Conservation (phyloP, 2,797 vertebrate genomes). For the Micrastur ruficollis region DNA sequence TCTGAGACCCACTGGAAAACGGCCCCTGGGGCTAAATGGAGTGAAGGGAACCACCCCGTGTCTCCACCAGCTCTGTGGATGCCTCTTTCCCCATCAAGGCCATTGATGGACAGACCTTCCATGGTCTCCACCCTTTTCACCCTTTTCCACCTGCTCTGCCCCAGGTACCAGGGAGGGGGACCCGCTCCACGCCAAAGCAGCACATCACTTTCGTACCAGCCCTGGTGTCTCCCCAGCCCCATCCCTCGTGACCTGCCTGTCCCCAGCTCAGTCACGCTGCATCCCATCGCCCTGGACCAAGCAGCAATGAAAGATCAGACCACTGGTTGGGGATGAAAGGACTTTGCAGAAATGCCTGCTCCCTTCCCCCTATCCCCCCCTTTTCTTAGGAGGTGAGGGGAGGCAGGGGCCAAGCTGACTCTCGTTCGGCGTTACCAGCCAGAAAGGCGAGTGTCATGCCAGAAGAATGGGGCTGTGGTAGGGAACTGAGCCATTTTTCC, state of each 20-base stretch:
- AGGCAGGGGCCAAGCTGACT: neutral
- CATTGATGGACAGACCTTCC: rapidly evolving
- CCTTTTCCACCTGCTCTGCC: neutral
- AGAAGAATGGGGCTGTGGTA: neutral
- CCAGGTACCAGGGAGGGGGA: neutral
- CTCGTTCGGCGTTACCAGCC: neutral
- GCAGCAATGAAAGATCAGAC: rapidly evolving
- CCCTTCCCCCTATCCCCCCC: neutral
- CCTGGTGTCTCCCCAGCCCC: neutral
- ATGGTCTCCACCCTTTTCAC: neutral
- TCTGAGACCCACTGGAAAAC: neutral
- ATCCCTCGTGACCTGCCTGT: neutral
- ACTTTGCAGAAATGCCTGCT: neutral
- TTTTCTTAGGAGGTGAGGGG: neutral
- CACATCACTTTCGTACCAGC: neutral
- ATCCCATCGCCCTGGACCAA: neutral
- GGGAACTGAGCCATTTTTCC: neutral
- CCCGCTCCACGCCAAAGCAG: neutral
- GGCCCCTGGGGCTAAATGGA: neutral
- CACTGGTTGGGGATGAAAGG: neutral
- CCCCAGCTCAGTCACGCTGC: neutral
- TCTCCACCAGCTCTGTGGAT: neutral
- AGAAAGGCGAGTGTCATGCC: neutral
- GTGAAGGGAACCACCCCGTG: neutral
- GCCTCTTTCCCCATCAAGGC: neutral